Conservation (phyloP, 1,140 invertebrate species). For the Calliopsis andreniformis region DNA sequence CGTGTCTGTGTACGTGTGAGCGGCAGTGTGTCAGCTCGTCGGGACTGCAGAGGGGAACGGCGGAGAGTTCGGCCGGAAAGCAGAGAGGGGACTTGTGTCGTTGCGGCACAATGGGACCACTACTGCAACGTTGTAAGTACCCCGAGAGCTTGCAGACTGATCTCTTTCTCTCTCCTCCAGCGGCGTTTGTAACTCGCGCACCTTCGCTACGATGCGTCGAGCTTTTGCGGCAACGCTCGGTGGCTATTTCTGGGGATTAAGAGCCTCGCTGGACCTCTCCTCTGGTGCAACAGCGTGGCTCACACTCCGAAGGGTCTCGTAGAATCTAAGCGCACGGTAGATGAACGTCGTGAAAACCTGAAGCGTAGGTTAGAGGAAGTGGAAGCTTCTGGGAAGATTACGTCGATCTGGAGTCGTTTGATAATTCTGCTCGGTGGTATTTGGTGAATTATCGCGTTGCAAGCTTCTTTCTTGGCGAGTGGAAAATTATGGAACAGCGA, state of each 20-base stretch:
- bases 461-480: background rate
- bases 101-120: constrained; percentile 71
- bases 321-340: constrained; percentile 27
- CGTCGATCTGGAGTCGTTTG: constrained; percentile 1
- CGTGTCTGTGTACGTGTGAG: constrained; percentile 38
- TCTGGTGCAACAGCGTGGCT: background rate
- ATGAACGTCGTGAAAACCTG: too few species aligned
- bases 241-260: constrained; percentile 67
- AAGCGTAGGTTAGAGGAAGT: background rate
- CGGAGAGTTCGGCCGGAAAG: constrained; percentile 48
- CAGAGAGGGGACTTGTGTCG: constrained; percentile 65
- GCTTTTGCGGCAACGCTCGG: constrained; percentile 53
- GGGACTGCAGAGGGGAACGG: constrained; percentile 33
- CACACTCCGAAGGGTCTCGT: constrained; percentile 22
- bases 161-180: constrained; percentile 31
- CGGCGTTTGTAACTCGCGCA: constrained; percentile 31
- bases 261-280: constrained; percentile 41
- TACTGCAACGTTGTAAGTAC: constrained; percentile 71
- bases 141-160: constrained; percentile 60
- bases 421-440: background rate
- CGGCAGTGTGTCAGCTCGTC: constrained; percentile 45
- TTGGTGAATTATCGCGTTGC: background rate
- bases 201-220: constrained; percentile 47
- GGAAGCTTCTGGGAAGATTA: background rate
- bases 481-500: constrained; percentile 27